These are phyloP conservation scores for Paracanthobrama guichenoti DNA, from an alignment of 2,113 vertebrate species.

Conservation along the genomic window DNA sequence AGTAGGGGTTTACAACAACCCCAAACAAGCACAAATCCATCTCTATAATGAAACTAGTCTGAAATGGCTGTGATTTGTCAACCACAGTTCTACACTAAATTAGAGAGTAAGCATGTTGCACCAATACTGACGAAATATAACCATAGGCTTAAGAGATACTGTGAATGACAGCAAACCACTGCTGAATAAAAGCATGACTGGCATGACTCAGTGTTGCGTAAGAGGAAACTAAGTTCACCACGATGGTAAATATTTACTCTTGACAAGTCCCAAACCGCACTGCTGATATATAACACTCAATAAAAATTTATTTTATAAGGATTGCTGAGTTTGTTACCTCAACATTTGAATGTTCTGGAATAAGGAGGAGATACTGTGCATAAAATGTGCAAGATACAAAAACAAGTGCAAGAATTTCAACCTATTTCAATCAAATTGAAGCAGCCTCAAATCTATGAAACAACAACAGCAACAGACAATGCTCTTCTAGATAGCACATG, in stretches of 20 bases:
- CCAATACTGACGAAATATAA: not conserved
- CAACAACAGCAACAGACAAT: not conserved
- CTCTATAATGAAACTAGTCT: not conserved
- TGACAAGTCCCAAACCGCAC: conserved; percentile 3
- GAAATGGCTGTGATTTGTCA: not conserved
- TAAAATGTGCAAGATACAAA: not conserved
- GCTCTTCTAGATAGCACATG: not conserved
- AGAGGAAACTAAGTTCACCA: conserved; percentile 41
- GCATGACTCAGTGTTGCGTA: conserved; percentile 35
- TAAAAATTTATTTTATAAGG: not conserved
- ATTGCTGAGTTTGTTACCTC: not conserved
- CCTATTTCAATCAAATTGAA: not conserved
- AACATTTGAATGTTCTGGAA: not conserved
- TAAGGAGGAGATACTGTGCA: not conserved
- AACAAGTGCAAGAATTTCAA: not conserved
- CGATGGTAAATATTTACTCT: conserved; percentile 51
- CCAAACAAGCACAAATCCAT: not conserved
- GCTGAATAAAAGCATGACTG: not conserved
- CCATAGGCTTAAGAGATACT: not conserved
- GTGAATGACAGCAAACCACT: not conserved
- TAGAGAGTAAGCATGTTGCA: conserved; percentile 15
- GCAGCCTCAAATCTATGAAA: not conserved
- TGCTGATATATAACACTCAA: not conserved
- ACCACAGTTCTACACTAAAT: not conserved
- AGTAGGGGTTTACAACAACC: too few species aligned